phyloP scores from a whole-genome alignment of 2,113 vertebrate species.

The Notothenia rossii region DNA sequence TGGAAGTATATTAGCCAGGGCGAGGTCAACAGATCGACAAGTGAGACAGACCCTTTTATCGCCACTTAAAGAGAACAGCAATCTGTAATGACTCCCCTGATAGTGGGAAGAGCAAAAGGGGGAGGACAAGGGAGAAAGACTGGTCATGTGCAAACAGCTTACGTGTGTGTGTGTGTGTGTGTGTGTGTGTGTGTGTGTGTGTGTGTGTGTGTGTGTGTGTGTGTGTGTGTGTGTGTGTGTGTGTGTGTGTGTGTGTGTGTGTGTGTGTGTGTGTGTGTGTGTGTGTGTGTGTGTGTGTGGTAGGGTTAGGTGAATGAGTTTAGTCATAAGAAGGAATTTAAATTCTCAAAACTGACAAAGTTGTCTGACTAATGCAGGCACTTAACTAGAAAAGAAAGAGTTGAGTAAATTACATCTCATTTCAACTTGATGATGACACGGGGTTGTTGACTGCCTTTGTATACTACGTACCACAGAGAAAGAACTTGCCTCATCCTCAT shows the following conservation, averaged over 20 bases:
- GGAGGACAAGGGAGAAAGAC: constrained; percentile 30
- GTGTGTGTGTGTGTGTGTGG: not conserved
- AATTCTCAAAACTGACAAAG: constrained; percentile 28
- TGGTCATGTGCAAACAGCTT: constrained; percentile 36
- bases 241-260: not conserved
- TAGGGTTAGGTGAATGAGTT: not conserved
- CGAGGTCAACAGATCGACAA: constrained; percentile 64
- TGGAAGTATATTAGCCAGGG: constrained; percentile 50
- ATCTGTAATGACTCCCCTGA: constrained; percentile 70
- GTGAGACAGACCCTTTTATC: constrained; percentile 67
- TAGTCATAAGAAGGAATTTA: constrained; percentile 15
- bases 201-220: not conserved
- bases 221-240: not conserved
- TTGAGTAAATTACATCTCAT: constrained; percentile 39
- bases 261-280: not conserved
- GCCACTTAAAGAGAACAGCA: constrained; percentile 67
- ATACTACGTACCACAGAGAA: constrained; percentile 10
- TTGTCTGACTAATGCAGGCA: constrained; percentile 38
- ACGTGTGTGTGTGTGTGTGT: not conserved
- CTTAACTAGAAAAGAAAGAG: constrained; percentile 27
- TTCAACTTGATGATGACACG: constrained; percentile 44
- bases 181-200: not conserved
- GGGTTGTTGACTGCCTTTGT: constrained; percentile 23
- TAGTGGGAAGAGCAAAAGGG: constrained; percentile 51
- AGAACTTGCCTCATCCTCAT: constrained; percentile 17